Evolutionary conservation across 2,113 vertebrate species (phyloP), one percentile per base, ranked within the genome.

Genomic region (Empidonax alnorum): DNA sequence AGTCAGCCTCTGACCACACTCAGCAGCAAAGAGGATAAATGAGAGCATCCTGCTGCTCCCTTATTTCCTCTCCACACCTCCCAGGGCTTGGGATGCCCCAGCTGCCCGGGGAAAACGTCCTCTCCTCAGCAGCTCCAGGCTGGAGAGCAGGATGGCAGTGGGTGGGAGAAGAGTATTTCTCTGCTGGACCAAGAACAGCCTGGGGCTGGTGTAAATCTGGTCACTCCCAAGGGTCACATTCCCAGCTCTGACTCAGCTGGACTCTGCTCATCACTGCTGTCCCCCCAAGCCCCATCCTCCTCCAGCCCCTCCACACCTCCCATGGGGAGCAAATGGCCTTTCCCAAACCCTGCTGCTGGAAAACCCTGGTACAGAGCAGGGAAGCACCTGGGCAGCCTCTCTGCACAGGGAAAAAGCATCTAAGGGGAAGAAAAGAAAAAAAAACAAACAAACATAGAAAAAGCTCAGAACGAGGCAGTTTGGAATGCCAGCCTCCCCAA

Each of bases 271-370:
- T 39, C n/a, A 0, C 72, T 50, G 8, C 30, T 69, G 25, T 23
- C n/a, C n/a, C 55, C 9, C 7, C 9, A 16, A 44, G 7, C 30
- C 5, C 28, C 88, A 18, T 65, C 81, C 41, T 79, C 65, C 33
- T 80, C 50, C 31, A 61, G 58, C 15, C 7, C 25, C 42, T 30
- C n/a, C 4, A 1, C 4, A 10, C 47, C 49, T 27, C 37, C 33
- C 1, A 0, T 0, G 1, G 56, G 24, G 17, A 68, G 4, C 9
- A 58, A 56, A 28, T 3, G 1, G 16, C 30, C 14, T 10, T 8
- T 59, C 87, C 81, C 77, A 89, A 61, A 12, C 31, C 20, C 46
- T 2, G 0, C 9, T 65, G 31, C 31, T 53, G 44, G 52, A 53
- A 84, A 47, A 4, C 42, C 33, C 44, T 3, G 11, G 3, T 4